These are phyloP conservation scores for Ceratina calcarata DNA, from an alignment of 1,140 invertebrate genomes.

Conservation along the genomic window DNA sequence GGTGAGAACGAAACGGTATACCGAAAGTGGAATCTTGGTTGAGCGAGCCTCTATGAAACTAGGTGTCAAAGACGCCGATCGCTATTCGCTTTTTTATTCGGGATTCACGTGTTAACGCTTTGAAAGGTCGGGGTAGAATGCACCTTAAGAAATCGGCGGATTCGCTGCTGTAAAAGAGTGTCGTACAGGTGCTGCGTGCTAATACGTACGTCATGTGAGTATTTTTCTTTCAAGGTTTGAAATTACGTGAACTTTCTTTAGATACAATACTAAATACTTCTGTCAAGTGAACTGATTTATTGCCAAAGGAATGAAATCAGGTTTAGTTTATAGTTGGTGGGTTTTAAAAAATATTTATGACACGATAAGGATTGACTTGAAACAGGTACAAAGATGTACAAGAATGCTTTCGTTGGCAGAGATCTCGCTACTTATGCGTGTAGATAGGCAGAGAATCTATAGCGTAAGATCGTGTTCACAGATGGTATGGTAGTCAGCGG, in stretches of 20 bases:
- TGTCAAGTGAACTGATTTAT: no score
- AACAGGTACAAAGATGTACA: background rate
- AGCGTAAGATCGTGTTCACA: constrained; percentile 48
- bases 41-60: constrained; percentile 52
- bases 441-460: constrained; percentile 4
- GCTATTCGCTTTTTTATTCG: constrained; percentile 32
- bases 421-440: constrained; percentile 20
- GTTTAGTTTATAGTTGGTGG: no score
- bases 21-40: constrained; percentile 21
- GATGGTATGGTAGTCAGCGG: constrained; percentile 50
- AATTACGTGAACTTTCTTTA: no score
- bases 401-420: constrained; percentile 17
- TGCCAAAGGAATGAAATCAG: no score
- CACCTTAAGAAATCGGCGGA: constrained; percentile 5
- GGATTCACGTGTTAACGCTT: constrained; percentile 24
- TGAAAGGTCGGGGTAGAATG: background rate
- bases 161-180: background rate
- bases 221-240: background rate
- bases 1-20: constrained; percentile 33
- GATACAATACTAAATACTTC: no score
- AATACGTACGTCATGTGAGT: background rate
- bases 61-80: constrained; percentile 73
- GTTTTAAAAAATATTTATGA: background rate
- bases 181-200: background rate
- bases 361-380: background rate